Evolutionary conservation across 2,797 vertebrate species (phyloP).

Genomic region (Sebastes oblongus): DNA sequence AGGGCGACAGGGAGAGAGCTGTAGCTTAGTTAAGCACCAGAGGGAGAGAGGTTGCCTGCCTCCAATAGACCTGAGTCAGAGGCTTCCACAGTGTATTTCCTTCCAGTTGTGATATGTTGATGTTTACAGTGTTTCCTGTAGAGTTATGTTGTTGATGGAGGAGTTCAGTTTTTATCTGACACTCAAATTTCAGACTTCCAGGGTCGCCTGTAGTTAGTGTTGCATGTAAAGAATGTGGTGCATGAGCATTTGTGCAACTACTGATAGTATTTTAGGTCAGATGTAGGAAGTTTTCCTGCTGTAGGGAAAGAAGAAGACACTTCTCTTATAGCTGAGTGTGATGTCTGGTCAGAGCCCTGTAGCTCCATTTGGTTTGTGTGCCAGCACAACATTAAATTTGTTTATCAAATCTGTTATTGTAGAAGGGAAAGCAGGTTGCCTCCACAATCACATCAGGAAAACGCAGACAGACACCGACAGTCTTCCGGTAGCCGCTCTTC

Average conservation of each 20-base stretch:
- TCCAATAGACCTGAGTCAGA: conserved; percentile 46
- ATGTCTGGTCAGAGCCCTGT: background rate
- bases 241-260: background rate
- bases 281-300: background rate
- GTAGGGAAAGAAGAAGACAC: background rate
- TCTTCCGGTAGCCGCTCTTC: background rate
- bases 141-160: conserved; percentile 19
- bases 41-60: conserved; percentile 40
- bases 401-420: conserved; percentile 35
- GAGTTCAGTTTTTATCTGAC: background rate
- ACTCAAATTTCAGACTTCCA: background rate
- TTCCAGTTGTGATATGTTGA: conserved; percentile 20
- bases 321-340: background rate
- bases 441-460: conserved; percentile 6
- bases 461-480: background rate
- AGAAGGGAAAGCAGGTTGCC: conserved; percentile 10
- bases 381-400: conserved; percentile 17
- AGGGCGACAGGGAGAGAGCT: conserved; percentile 11
- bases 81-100: conserved; percentile 26
- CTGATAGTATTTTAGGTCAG: background rate
- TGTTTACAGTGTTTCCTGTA: conserved; percentile 39
- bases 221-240: background rate
- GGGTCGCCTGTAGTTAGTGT: background rate
- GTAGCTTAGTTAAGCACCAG: background rate
- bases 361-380: background rate